Percentiles rank a stretch among this genome's conserved stretches.
Conservation (phyloP, 2,113 vertebrate genomes). For the Oxygymnocypris stewartii region DNA sequence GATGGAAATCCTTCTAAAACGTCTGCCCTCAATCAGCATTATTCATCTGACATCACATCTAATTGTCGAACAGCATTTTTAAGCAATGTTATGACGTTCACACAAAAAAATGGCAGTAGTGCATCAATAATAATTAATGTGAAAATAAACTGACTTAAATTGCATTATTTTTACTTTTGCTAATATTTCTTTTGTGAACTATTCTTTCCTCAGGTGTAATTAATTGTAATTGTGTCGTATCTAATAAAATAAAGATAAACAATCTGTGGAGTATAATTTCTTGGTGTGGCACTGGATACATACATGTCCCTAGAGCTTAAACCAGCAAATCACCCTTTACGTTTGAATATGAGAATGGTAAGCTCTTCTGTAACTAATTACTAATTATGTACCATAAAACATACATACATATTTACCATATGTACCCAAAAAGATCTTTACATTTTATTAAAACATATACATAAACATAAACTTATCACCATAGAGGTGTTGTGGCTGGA, state of each 20-base stretch:
- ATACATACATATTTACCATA: not conserved
- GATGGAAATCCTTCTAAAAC: slow-evolving; percentile 73
- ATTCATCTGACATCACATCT: not conserved
- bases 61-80: not conserved
- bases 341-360: not conserved
- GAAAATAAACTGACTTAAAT: not conserved
- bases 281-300: not conserved
- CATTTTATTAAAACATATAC: not conserved
- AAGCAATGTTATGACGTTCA: not conserved
- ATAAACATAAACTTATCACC: no score
- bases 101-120: not conserved
- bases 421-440: not conserved
- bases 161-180: not conserved
- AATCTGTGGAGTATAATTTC: not conserved
- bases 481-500: no score
- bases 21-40: not conserved
- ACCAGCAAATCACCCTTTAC: not conserved
- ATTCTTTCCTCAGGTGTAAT: not conserved
- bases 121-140: not conserved
- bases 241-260: not conserved
- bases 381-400: not conserved
- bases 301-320: not conserved
- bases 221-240: slow-evolving; percentile 4
- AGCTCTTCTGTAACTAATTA: not conserved
- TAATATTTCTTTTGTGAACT: not conserved